phyloP scores from a whole-genome alignment of 2,888 invertebrate species.

The Nezara viridula region DNA sequence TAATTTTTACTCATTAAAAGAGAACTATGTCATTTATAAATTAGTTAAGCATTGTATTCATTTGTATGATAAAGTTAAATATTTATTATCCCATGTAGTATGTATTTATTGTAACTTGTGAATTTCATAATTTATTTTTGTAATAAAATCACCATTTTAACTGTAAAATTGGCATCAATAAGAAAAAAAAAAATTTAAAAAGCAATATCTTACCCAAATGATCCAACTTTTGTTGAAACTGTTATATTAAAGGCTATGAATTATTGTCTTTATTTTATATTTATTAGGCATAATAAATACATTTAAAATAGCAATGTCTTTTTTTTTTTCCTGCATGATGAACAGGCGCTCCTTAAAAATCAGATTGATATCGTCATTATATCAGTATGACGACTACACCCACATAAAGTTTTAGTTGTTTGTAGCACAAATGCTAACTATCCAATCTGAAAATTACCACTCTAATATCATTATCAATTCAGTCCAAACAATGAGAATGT shows the following conservation, averaged over 20 bases:
- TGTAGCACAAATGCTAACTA: too few relatives aligned
- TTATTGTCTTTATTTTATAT: slow-evolving; percentile 58
- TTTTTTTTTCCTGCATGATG: background rate
- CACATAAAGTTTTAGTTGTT: too few relatives aligned
- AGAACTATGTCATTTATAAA: slow-evolving; percentile 53
- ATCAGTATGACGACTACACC: too few relatives aligned
- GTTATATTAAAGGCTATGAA: slow-evolving; percentile 54
- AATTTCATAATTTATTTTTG: slow-evolving; percentile 59
- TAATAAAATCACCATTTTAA: slow-evolving; percentile 55
- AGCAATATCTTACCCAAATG: slow-evolving; percentile 51
- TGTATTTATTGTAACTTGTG: slow-evolving; percentile 59
- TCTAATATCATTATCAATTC: too few relatives aligned
- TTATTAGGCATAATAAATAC: slow-evolving; percentile 55
- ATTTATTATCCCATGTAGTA: slow-evolving; percentile 50
- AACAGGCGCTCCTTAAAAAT: too few relatives aligned
- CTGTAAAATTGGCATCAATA: slow-evolving; percentile 50
- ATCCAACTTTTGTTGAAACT: slow-evolving; percentile 48
- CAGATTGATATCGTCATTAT: too few relatives aligned
- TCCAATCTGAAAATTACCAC: too few relatives aligned
- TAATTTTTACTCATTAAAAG: slow-evolving; percentile 40
- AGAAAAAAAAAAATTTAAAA: slow-evolving; percentile 30
- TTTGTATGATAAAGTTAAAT: slow-evolving; percentile 57
- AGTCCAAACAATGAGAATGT: too few relatives aligned
- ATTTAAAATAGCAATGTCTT: slow-evolving; percentile 29
- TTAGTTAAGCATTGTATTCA: slow-evolving; percentile 55